A percentile compares a stretch with the other conserved stretches of the same genome.
These are phyloP conservation scores for Amiota mariae DNA, from an alignment of 2,888 invertebrate species.

Conservation along the genomic window DNA sequence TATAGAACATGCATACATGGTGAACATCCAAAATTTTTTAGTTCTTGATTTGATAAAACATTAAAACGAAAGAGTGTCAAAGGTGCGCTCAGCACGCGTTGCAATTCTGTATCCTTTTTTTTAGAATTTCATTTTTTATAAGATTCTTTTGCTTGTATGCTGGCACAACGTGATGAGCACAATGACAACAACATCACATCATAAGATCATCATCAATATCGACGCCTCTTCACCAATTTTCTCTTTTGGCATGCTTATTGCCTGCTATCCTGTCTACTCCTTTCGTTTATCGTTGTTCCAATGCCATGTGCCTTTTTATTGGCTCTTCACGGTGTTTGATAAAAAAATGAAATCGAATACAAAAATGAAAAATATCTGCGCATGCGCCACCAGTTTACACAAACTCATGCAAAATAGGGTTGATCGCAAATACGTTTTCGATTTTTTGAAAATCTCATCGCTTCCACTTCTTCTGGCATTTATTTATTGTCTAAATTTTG, in stretches of 20 bases:
- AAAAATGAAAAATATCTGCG: slow-evolving; percentile 1
- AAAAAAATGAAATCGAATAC: background rate
- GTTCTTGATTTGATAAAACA: background rate
- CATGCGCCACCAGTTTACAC: slow-evolving; percentile 13
- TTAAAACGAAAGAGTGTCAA: slow-evolving; percentile 39
- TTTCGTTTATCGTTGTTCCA: slow-evolving; percentile 12
- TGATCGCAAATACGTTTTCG: slow-evolving; percentile 43
- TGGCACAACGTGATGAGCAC: slow-evolving; percentile 50
- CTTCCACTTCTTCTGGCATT: slow-evolving; percentile 36
- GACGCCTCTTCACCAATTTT: background rate
- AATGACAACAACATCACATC: slow-evolving; percentile 46
- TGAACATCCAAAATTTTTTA: slow-evolving; percentile 40
- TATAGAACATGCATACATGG: slow-evolving; percentile 23
- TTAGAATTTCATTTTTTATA: background rate
- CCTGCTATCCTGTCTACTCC: slow-evolving; percentile 28
- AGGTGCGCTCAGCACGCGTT: slow-evolving; percentile 60
- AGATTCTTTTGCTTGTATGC: slow-evolving; percentile 8
- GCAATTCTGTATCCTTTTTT: slow-evolving; percentile 18
- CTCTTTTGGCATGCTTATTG: slow-evolving; percentile 39
- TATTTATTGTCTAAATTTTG: no score
- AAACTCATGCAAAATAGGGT: slow-evolving; percentile 60
- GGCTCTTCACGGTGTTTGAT: slow-evolving; percentile 6
- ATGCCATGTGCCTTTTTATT: slow-evolving; percentile 35
- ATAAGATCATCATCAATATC: slow-evolving; percentile 10
- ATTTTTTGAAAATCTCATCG: slow-evolving; percentile 23